Evolutionary conservation across 2,797 vertebrate species (phyloP).

Genomic region (Anguilla megastoma): DNA sequence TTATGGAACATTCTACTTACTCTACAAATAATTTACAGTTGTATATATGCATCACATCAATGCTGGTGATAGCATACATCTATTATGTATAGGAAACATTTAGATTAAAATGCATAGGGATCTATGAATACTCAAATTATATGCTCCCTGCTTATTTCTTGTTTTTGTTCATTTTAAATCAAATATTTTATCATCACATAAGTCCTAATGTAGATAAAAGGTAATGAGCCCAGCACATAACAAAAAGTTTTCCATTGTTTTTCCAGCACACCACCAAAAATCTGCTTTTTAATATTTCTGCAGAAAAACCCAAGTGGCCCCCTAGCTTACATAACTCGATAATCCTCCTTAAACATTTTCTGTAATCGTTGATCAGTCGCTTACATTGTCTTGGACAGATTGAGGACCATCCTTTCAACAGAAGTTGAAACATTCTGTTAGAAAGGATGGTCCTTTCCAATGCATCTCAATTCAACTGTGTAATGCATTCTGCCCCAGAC

Average conservation of each 20-base stretch:
- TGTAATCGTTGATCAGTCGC: not conserved
- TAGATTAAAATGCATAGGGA: not conserved
- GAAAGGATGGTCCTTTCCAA: not conserved
- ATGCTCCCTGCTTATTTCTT: not conserved
- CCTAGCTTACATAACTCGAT: not conserved
- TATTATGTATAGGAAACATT: not conserved
- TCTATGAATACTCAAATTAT: not conserved
- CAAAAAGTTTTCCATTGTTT: not conserved
- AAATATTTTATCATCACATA: not conserved
- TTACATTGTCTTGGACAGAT: not conserved
- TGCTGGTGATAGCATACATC: not conserved
- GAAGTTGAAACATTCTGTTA: not conserved
- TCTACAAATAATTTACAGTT: not conserved
- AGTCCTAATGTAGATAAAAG: not conserved
- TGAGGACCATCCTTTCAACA: not conserved
- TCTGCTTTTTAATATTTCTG: too few species aligned
- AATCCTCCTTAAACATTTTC: not conserved
- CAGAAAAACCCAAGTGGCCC: not conserved
- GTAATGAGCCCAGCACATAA: not conserved
- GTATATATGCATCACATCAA: not conserved
- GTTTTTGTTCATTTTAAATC: not conserved
- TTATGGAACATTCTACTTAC: not conserved
- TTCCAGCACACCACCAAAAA: not conserved
- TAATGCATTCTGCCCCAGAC: not conserved
- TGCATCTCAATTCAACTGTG: not conserved